Evolutionary conservation across 2,797 vertebrate species (phyloP).

Genomic region (Centropyge bicolor): DNA sequence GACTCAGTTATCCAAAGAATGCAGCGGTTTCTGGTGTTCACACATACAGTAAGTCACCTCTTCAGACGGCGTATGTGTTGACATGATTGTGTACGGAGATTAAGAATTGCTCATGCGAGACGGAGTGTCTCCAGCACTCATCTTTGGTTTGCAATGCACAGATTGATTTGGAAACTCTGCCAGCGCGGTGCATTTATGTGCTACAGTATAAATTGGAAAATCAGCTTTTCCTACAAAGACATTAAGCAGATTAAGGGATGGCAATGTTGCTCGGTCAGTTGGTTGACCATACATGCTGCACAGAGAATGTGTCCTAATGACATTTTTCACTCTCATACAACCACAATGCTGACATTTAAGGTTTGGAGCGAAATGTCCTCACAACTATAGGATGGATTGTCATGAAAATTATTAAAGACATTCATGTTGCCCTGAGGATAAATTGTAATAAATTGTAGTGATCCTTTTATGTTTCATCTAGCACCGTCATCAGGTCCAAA

Average conservation of each 20-base stretch:
- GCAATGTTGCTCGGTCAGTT: background rate
- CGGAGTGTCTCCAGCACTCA: background rate
- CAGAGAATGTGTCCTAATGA: background rate
- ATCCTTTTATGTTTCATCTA: background rate
- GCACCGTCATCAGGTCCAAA: too few relatives aligned
- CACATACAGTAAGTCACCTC: slow-evolving; percentile 10
- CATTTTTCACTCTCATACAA: background rate
- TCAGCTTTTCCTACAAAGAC: background rate
- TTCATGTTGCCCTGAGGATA: background rate
- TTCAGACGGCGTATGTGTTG: background rate
- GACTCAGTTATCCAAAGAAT: slow-evolving; percentile 27
- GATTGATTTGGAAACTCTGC: background rate
- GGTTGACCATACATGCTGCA: background rate
- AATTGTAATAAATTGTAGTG: background rate
- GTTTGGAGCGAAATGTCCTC: background rate
- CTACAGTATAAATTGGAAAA: slow-evolving; percentile 11
- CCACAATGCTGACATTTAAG: background rate
- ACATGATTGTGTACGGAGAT: slow-evolving; percentile 1
- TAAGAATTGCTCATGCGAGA: background rate
- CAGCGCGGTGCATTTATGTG: slow-evolving; percentile 7
- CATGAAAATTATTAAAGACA: background rate
- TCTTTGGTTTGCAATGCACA: background rate
- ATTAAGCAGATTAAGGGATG: background rate
- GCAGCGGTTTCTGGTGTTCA: slow-evolving; percentile 26
- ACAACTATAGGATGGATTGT: background rate